A percentile compares a stretch with the other conserved stretches of the same genome.
phyloP scores from a whole-genome alignment of 2,797 vertebrate species.

The Anisognathus igniventris region DNA sequence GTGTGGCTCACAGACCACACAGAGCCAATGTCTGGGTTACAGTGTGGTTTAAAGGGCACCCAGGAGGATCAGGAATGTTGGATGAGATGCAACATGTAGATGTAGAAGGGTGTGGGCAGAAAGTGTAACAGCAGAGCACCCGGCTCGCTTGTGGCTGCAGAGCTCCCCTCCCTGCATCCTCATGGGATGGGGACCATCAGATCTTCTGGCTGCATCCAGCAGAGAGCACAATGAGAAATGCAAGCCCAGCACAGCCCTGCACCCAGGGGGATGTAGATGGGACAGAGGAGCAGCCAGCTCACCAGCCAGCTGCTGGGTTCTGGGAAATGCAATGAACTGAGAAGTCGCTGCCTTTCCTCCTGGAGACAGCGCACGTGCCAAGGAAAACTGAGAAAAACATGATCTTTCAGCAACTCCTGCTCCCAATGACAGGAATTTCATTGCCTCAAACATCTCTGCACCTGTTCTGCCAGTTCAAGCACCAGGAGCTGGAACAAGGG shows the following conservation, averaged over 20 bases:
- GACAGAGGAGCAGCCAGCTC: not conserved
- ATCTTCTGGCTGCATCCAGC: not conserved
- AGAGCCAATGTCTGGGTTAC: not conserved
- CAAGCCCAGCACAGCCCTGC: not conserved
- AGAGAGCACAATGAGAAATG: fast-evolving
- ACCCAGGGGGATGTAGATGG: not conserved
- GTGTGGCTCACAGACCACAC: not conserved
- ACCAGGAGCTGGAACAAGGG: not conserved
- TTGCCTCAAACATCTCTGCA: not conserved
- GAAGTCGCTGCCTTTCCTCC: not conserved
- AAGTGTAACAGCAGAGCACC: not conserved
- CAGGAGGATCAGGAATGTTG: conserved; percentile 37
- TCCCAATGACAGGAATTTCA: not conserved
- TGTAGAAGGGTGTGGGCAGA: not conserved
- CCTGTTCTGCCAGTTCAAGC: not conserved
- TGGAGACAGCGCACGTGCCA: not conserved
- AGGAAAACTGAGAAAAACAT: not conserved
- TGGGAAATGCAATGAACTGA: not conserved
- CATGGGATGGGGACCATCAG: fast-evolving
- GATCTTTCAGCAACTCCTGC: not conserved
- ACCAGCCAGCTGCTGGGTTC: not conserved
- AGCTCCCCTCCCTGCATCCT: not conserved
- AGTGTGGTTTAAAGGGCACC: not conserved
- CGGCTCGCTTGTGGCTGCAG: fast-evolving
- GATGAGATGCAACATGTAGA: not conserved